These are phyloP conservation scores for Azemiops feae DNA, from an alignment of 2,113 vertebrate species.

Conservation along the genomic window DNA sequence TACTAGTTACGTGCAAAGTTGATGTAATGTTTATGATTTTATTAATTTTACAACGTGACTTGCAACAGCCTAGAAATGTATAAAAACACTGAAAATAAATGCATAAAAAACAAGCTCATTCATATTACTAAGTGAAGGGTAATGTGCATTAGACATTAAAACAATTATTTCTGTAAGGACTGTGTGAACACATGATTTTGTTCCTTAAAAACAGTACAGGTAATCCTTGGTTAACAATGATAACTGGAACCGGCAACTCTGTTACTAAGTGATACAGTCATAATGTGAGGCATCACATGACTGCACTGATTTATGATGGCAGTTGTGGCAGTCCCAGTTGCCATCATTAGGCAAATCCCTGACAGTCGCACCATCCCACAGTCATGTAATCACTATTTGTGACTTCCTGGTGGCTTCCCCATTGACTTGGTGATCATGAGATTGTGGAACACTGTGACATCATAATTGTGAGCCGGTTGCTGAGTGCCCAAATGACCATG, in stretches of 20 bases:
- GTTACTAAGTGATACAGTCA: neutral
- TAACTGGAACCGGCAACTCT: neutral
- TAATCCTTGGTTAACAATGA: neutral
- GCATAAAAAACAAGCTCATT: neutral
- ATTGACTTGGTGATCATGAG: neutral
- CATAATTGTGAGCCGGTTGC: neutral
- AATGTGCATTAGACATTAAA: neutral
- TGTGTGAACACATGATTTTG: neutral
- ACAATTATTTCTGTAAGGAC: neutral
- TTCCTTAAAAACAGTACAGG: neutral
- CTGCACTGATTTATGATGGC: neutral
- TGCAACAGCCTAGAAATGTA: neutral
- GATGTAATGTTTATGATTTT: neutral
- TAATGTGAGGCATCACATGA: neutral
- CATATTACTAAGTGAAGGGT: neutral
- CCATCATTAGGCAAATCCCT: neutral
- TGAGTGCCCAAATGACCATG: neutral
- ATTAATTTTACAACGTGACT: neutral
- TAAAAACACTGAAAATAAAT: neutral
- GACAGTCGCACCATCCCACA: neutral
- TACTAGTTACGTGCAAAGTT: neutral
- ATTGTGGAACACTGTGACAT: neutral
- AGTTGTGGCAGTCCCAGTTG: neutral
- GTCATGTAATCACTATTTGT: neutral
- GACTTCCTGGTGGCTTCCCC: neutral